These are phyloP conservation scores for Zosterops lateralis DNA, from an alignment of 2,113 vertebrate genomes.

Conservation along the genomic window DNA sequence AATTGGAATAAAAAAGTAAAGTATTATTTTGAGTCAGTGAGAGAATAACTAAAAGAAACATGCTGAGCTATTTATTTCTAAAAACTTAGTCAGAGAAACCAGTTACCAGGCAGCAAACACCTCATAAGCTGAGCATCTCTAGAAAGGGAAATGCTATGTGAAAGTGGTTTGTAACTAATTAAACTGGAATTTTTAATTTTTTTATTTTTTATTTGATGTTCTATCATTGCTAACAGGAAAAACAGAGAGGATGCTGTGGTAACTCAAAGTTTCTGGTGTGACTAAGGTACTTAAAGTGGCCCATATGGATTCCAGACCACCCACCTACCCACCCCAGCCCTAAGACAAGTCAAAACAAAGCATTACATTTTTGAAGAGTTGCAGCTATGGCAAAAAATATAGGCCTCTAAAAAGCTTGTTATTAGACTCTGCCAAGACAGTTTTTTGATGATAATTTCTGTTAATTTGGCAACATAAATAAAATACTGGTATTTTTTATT, in stretches of 20 bases:
- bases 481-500: neutral
- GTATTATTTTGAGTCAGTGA: neutral
- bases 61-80: slow-evolving; percentile 15
- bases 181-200: neutral
- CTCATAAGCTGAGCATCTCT: neutral
- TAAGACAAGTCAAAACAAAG: slow-evolving; percentile 64
- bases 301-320: slow-evolving; percentile 60
- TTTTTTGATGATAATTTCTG: slow-evolving; percentile 10
- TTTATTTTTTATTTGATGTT: neutral
- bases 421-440: slow-evolving; percentile 13
- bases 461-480: slow-evolving; percentile 9
- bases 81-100: neutral
- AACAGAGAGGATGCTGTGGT: slow-evolving; percentile 5
- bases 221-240: slow-evolving; percentile 10
- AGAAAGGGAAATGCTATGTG: neutral
- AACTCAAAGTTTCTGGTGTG: slow-evolving; percentile 35
- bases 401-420: slow-evolving; percentile 8
- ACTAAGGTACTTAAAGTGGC: slow-evolving; percentile 56
- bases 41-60: neutral
- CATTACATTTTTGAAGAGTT: slow-evolving; percentile 28
- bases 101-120: neutral
- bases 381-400: slow-evolving; percentile 8
- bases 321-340: slow-evolving; percentile 45
- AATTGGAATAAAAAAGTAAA: neutral
- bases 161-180: neutral